Evolutionary conservation across 2,797 vertebrate genomes (phyloP).

Genomic region (Pseudochaenichthys georgianus): DNA sequence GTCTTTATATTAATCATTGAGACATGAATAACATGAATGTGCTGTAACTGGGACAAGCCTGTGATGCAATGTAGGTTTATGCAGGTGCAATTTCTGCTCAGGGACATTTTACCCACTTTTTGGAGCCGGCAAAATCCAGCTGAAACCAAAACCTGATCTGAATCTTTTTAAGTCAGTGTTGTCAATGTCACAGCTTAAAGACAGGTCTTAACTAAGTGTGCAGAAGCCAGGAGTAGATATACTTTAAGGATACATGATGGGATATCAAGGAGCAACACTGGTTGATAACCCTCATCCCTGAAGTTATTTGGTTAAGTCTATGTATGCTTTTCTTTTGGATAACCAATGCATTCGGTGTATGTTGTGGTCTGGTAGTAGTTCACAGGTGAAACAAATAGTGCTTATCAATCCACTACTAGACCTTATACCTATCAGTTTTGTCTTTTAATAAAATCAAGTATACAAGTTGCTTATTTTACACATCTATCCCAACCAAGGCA

Average conservation of each 20-base stretch:
- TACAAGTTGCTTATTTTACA: neutral
- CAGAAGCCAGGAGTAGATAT: neutral
- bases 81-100: slow-evolving; percentile 3
- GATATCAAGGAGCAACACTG: neutral
- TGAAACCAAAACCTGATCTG: neutral
- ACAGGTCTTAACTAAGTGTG: neutral
- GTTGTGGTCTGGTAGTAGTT: neutral
- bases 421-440: neutral
- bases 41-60: neutral
- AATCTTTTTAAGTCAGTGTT: neutral
- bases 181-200: neutral
- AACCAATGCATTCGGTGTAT: neutral
- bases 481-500: neutral
- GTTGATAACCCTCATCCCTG: neutral
- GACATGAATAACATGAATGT: neutral
- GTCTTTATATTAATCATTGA: slow-evolving; percentile 7
- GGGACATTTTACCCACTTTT: neutral
- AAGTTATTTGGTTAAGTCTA: neutral
- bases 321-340: too few relatives aligned
- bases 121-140: neutral
- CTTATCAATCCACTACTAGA: neutral
- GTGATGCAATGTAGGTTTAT: neutral
- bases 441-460: neutral
- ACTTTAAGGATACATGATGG: neutral
- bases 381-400: neutral